Conservation (phyloP, 2,113 vertebrate species). For the Prunella himalayana region DNA sequence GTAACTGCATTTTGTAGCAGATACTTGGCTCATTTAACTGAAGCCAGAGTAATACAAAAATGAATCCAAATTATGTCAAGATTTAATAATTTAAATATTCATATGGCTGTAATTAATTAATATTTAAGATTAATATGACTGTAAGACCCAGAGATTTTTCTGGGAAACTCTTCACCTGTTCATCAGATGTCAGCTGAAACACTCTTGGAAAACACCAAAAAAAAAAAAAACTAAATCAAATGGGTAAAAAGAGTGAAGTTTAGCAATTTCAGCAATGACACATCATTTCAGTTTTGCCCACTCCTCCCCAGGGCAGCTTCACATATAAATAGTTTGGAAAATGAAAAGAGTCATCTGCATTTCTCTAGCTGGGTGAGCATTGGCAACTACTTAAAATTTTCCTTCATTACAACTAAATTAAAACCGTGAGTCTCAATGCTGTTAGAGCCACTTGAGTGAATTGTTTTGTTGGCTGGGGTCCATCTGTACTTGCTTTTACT, state of each 20-base stretch:
- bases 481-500: background rate
- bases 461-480: background rate
- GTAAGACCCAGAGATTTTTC: background rate
- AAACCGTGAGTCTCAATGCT: background rate
- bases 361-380: background rate
- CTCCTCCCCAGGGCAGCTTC: background rate
- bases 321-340: background rate
- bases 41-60: slow-evolving; percentile 8
- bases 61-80: background rate
- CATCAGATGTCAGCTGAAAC: slow-evolving; percentile 1
- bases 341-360: background rate
- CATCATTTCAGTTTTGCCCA: background rate
- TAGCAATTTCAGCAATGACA: background rate
- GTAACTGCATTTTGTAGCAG: background rate
- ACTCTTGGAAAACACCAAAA: background rate
- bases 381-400: background rate
- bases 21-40: background rate
- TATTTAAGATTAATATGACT: background rate
- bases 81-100: background rate
- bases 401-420: background rate
- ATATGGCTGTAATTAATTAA: background rate
- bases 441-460: background rate
- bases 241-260: background rate
- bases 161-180: background rate
- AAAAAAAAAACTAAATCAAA: background rate